phyloP scores from a whole-genome alignment of 35 echinoderm and acorn worm genomes.

The Hemicentrotus pulcherrimus region DNA sequence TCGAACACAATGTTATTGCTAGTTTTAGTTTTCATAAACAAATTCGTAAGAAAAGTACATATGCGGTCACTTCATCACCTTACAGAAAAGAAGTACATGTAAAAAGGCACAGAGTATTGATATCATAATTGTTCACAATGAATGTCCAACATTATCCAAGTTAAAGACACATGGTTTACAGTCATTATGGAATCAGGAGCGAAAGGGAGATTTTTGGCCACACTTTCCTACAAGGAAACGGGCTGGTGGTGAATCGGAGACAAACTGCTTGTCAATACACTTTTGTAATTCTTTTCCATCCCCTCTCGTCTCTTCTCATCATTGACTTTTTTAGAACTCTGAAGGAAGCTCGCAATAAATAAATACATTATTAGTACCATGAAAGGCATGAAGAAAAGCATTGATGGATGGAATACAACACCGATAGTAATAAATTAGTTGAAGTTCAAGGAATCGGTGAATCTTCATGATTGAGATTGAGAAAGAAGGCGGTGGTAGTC shows the following conservation, averaged over 20 bases:
- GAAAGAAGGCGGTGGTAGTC: neutral
- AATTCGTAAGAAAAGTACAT: neutral
- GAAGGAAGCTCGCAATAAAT: neutral
- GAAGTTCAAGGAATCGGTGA: neutral
- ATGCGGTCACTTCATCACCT: neutral
- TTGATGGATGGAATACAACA: neutral
- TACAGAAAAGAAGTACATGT: too few species aligned
- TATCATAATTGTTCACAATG: too few species aligned
- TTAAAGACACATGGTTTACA: too few species aligned
- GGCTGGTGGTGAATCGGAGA: too few species aligned
- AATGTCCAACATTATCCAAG: too few species aligned
- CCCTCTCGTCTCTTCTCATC: neutral
- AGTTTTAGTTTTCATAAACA: too few species aligned
- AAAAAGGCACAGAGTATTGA: too few species aligned
- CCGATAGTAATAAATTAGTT: neutral
- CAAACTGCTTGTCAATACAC: too few species aligned
- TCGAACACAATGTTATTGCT: too few species aligned
- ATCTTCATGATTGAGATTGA: neutral
- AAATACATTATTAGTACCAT: constrained; percentile 1
- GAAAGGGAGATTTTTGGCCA: neutral
- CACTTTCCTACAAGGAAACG: too few species aligned
- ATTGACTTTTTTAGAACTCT: neutral
- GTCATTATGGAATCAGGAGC: neutral
- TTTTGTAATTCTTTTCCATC: neutral
- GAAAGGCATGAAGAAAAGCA: neutral